Base-by-base conservation (phyloP, 2,113 vertebrate species). In the Campylorhamphus procurvoides region DNA sequence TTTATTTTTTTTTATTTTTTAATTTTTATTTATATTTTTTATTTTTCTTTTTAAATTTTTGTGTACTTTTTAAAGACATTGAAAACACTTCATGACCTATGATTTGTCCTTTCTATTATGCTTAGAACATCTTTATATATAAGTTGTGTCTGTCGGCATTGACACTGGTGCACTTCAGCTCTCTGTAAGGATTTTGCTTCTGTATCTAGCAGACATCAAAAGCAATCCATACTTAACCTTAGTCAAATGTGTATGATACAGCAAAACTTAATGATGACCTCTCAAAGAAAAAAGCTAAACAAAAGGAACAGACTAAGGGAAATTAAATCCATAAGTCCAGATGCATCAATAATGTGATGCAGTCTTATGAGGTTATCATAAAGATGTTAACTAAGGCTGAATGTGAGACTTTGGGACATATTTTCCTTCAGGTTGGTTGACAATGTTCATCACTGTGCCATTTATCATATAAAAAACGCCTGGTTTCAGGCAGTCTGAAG, bases 301-400 rank as follows among this genome's bases (percentile, higher is more conserved):
- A 27, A 56, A 56, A 59, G 8, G 12, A 33, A 29, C 12, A 49
- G 23, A 19, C 40, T 42, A 42, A 42, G 14, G 23, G 29, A 31
- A 56, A 28, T 17, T 3, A 29, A 37, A 47, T 33, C 8, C 7
- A 2, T 55, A 29, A 35, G 2, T 2, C 9, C 20, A 62, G 10
- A n/a, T 44, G 9, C 8, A 42, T 3, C 42, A 13, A 47, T 33
- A 52, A 56, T 24, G 16, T 4, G 16, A 49, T 49, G 8, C 84
- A 67, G 6, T 56, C 1, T 1, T 33, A 9, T 9, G 15, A 68
- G 1, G 1, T 63, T 59, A 59, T 42, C 3, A 64, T 28, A 37
- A 42, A 47, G 1, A 9, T 33, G 7, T 50, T 63, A 76, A 46
- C 9, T 25, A 40, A 29, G 23, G 23, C 15, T 46, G 7, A 82